Percentiles rank a stretch among this genome's conserved stretches.
Conservation (phyloP, 1,140 invertebrate species). For the Micrasema longulum region DNA sequence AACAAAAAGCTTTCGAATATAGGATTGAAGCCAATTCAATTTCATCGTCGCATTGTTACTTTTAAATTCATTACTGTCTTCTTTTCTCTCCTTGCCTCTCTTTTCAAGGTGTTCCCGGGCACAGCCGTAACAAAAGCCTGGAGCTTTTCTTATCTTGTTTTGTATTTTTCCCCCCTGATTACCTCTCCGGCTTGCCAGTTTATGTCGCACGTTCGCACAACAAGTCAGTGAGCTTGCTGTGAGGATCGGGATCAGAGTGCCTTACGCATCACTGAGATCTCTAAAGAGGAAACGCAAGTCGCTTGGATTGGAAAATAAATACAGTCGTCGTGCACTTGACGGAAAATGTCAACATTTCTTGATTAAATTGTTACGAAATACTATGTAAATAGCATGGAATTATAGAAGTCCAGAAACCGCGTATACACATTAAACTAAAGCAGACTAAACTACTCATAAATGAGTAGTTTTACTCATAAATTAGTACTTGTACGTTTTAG, state of each 20-base stretch:
- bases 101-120: background rate
- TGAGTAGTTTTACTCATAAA: too few species aligned
- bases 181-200: slow-evolving; percentile 29
- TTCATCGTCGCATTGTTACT: slow-evolving; percentile 28
- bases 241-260: background rate
- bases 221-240: background rate
- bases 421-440: too few species aligned
- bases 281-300: too few species aligned
- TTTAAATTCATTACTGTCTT: slow-evolving; percentile 33
- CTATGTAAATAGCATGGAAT: too few species aligned
- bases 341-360: too few species aligned
- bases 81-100: background rate
- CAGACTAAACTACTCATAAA: too few species aligned
- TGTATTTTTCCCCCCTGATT: slow-evolving; percentile 29
- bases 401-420: too few species aligned
- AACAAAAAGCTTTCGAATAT: slow-evolving; percentile 21
- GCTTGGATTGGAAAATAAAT: too few species aligned
- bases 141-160: slow-evolving; percentile 29
- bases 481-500: too few species aligned
- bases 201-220: slow-evolving; percentile 38
- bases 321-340: too few species aligned
- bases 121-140: slow-evolving; percentile 14
- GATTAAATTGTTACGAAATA: too few species aligned
- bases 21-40: slow-evolving; percentile 20
- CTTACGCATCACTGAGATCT: background rate